A percentile compares a stretch with the other conserved stretches of the same genome.
These are phyloP conservation scores for Scopus umbretta DNA, from an alignment of 2,113 vertebrate genomes.

Conservation along the genomic window DNA sequence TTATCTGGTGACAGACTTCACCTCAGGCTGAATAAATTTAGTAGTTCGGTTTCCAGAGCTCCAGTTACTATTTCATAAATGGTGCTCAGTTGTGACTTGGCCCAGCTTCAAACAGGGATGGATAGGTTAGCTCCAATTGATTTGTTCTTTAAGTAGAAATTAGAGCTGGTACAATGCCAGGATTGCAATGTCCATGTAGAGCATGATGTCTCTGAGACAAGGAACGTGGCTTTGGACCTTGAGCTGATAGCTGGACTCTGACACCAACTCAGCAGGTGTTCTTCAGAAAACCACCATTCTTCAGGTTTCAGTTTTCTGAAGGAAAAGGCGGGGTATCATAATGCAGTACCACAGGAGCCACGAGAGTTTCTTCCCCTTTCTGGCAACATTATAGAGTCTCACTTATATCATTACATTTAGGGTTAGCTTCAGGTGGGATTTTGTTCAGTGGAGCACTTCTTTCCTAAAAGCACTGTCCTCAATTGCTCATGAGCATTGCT, in stretches of 20 bases:
- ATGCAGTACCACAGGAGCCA: not conserved
- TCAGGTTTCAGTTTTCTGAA: not conserved
- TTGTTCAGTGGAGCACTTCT: not conserved
- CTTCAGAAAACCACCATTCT: not conserved
- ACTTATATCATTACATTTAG: not conserved
- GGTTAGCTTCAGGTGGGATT: not conserved
- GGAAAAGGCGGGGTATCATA: not conserved
- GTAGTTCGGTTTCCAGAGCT: slow-evolving; percentile 36
- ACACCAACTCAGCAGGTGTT: not conserved
- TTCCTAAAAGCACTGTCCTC: not conserved
- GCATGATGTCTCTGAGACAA: not conserved
- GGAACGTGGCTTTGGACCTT: not conserved
- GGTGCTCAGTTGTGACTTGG: slow-evolving; percentile 27
- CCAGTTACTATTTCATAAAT: slow-evolving; percentile 25
- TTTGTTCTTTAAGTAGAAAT: slow-evolving; percentile 29
- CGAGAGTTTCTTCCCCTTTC: not conserved
- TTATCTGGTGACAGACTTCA: slow-evolving; percentile 54
- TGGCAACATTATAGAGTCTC: not conserved
- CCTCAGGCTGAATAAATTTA: slow-evolving; percentile 55
- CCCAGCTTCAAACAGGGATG: slow-evolving; percentile 8
- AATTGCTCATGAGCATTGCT: not conserved
- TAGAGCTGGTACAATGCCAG: not conserved
- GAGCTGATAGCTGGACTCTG: not conserved
- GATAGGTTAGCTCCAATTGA: not conserved
- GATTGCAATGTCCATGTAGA: not conserved